Conservation (phyloP, 2,888 invertebrate species). For the Agrochola lychnidis region DNA sequence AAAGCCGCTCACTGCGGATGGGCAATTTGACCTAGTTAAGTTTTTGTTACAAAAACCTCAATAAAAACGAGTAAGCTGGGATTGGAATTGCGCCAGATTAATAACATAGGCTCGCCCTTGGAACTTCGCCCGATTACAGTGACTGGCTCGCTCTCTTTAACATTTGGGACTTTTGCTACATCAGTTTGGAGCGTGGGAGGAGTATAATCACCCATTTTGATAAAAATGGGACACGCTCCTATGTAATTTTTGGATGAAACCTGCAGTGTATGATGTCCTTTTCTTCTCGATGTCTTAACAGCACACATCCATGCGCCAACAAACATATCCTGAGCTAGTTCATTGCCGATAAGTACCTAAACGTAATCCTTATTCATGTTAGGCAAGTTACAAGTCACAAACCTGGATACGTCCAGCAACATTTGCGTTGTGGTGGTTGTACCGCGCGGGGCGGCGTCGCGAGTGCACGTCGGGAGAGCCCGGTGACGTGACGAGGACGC, state of each 20-base stretch:
- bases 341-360: neutral
- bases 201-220: slow-evolving; percentile 11
- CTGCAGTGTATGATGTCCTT: neutral
- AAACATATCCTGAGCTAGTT: neutral
- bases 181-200: slow-evolving; percentile 18
- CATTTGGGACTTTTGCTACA: slow-evolving; percentile 27
- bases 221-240: slow-evolving; percentile 1
- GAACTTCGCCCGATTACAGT: slow-evolving; percentile 51
- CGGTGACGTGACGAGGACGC: slow-evolving; percentile 98
- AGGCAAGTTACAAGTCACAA: slow-evolving; percentile 56
- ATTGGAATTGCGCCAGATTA: slow-evolving; percentile 62
- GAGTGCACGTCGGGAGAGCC: slow-evolving; percentile 96
- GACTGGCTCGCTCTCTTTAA: slow-evolving; percentile 20
- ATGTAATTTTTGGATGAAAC: neutral
- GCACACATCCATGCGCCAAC: neutral
- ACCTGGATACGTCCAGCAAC: slow-evolving; percentile 96
- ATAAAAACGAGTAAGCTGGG: slow-evolving; percentile 46
- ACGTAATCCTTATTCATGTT: neutral
- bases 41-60: slow-evolving; percentile 55
- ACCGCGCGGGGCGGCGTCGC: slow-evolving; percentile 87
- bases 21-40: slow-evolving; percentile 54
- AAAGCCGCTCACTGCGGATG: slow-evolving; percentile 51
- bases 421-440: slow-evolving; percentile 91
- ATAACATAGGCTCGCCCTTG: slow-evolving; percentile 47
- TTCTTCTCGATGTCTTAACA: neutral